These are phyloP conservation scores for Polietes domitor DNA, from an alignment of 2,888 invertebrate genomes.

Conservation along the genomic window DNA sequence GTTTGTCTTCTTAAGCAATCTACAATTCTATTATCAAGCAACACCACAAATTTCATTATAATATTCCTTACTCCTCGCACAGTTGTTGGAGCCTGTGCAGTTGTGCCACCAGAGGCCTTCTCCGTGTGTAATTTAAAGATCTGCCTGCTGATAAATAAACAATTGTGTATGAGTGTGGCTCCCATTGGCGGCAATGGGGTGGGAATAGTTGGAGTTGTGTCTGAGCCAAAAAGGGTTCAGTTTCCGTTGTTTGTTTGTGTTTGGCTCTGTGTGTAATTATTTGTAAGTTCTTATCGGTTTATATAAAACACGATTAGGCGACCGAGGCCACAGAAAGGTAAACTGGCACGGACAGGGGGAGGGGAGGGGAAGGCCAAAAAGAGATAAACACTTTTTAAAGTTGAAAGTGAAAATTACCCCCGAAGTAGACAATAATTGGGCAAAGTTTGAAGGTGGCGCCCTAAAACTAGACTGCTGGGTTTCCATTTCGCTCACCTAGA, in stretches of 20 bases:
- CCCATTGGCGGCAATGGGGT: not conserved
- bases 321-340: not conserved
- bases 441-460: conserved; percentile 1
- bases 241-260: not conserved
- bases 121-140: conserved; percentile 36
- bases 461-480: not conserved
- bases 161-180: conserved; percentile 31
- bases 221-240: not conserved
- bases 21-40: conserved; percentile 41
- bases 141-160: conserved; percentile 36
- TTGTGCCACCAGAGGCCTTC: not conserved
- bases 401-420: conserved; percentile 13
- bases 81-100: not conserved
- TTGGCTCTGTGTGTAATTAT: not conserved
- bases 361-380: not conserved
- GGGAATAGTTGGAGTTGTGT: not conserved
- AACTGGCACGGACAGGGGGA: no score
- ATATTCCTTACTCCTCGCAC: conserved; percentile 5
- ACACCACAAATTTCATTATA: conserved; percentile 29
- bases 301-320: not conserved
- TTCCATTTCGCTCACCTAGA: no score
- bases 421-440: not conserved
- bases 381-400: conserved; percentile 17
- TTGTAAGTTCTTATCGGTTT: not conserved
- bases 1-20: not conserved